Base-by-base conservation (phyloP, 2,888 invertebrate species). In the Allolobophora icterica region DNA sequence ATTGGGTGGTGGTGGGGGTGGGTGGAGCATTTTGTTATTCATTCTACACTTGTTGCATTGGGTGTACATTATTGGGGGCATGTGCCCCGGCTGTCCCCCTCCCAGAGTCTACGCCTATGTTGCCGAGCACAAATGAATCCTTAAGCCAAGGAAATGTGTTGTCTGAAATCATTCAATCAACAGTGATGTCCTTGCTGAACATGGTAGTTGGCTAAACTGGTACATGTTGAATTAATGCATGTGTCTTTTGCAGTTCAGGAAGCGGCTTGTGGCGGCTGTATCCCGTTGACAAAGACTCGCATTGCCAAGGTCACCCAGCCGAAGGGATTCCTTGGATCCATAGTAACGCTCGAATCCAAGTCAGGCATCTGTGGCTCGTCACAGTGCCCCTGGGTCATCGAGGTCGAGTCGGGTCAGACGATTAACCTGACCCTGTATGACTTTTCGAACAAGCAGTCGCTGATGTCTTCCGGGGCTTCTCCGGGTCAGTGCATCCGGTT, bases 361-460 rank as follows among this genome's bases (percentile, higher is more conserved):
- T 38, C 89, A 0, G 42, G 89, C 40, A 19, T 45, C 89, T 90
- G 90, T n/a, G 90, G 90, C 17, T 45, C 90, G 38, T 1, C 90
- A 13, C 84, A 38, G 21, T 90, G 90, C 35, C 90, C 90, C 30
- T 90, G 90, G 90, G 30, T 35, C 84, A 90, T 90, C 38, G 90
- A 90, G 90, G 92, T 92, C 89, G 83, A 71, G 89, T 92, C 92
- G 34, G 92, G 92, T 52, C 92, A 92, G 87, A 92, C 92, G 33
- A 90, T 92, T 91, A 92, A 92, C 92, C 42, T 92, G 42, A 92
- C 92, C 35, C 89, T 92, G 34, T 90, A 90, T 71, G 92, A 92
- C 84, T 92, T 91, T 38, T 84, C 90, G n/a, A 33, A 15, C 34
- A 71, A 19, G 52, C 90, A 90, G 52, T 33, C 89, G 6, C 4